Conservation (phyloP, 1,140 invertebrate genomes). For the Venustaconcha ellipsiformis region DNA sequence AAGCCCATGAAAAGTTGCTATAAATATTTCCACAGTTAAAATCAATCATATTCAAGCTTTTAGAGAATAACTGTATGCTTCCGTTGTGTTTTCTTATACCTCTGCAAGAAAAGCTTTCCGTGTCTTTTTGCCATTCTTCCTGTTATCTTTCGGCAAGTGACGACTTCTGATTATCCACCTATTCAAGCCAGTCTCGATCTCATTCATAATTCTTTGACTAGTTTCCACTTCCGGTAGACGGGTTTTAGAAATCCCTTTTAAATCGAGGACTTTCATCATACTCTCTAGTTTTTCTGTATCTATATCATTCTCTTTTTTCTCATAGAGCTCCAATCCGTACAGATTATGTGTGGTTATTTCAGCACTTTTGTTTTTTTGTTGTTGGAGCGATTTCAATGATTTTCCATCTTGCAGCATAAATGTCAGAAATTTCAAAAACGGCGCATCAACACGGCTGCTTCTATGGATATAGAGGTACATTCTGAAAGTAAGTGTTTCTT, state of each 20-base stretch:
- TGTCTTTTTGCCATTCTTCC: too few species aligned
- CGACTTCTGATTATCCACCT: conserved; percentile 19
- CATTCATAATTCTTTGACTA: conserved; percentile 21
- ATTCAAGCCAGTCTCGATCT: conserved; percentile 24
- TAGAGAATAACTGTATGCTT: too few species aligned
- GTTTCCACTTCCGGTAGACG: conserved; percentile 21
- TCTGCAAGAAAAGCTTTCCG: too few species aligned
- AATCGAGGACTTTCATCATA: conserved; percentile 12
- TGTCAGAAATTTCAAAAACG: conserved; percentile 20
- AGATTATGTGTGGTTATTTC: conserved; percentile 1
- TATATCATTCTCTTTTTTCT: too few species aligned
- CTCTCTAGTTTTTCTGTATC: conserved; percentile 1
- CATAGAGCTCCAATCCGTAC: too few species aligned
- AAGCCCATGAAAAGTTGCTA: too few species aligned
- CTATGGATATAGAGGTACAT: conserved; percentile 27
- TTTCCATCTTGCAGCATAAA: conserved; percentile 26
- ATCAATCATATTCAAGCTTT: too few species aligned
- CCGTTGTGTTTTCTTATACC: too few species aligned
- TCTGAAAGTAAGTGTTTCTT: conserved; percentile 19
- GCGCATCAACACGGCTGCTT: neutral
- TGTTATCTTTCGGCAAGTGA: too few species aligned
- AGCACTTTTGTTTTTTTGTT: conserved; percentile 18
- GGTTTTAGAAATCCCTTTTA: neutral
- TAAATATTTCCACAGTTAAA: too few species aligned
- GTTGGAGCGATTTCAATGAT: conserved; percentile 15